Base-by-base conservation (phyloP, 2,888 invertebrate species). In the Drosophila atripex region DNA sequence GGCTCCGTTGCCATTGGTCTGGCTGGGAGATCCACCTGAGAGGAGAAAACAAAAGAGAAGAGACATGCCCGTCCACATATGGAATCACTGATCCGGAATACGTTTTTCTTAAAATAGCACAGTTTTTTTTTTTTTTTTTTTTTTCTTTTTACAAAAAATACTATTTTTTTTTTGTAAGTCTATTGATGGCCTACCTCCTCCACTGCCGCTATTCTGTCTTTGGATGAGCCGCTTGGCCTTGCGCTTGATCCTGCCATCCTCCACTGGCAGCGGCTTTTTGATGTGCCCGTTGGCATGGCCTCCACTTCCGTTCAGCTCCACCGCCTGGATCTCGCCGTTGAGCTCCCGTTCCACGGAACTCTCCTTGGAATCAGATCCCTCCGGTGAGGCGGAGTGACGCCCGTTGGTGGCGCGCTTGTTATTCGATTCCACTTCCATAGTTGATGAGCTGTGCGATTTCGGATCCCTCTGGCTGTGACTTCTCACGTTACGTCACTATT, bases 261-360 rank as follows among this genome's bases (percentile, higher is more conserved):
- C 90, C 7, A 89, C 88, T 7, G 89, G 88, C 41, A 89, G 64
- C 3, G 91, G 91, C 63, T 91, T 91, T 70, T 91, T 91, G 53
- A 91, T 91, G 23, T 76, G 80, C 11, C 71, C 80, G 18, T 52
- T 54, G 84, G 79, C 63, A n/a, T 88, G 77, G 4, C 78, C 75
- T 32, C 78, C 63, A 12, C 79, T 54, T 18, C 86, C 87, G 64
- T 89, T 89, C 1, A 85, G 66, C 59, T 88, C 89, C 4, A 89
- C 90, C 12, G 90, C 90, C 68, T 90, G 76, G 12, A 90, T 88
- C 30, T 88, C 90, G 3, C 88, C 89, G 56, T 91, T 91, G 18
- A 90, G 77, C 64, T 91, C 91, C 28, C 78, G 91, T 77, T 78
- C 90, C n/a, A 89, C 90, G 38, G 91, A 91, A 50, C 91, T 90